Evolutionary conservation across 1,140 invertebrate species (phyloP), one percentile per base, ranked within the genome.

Genomic region (Penaeus japonicus): DNA sequence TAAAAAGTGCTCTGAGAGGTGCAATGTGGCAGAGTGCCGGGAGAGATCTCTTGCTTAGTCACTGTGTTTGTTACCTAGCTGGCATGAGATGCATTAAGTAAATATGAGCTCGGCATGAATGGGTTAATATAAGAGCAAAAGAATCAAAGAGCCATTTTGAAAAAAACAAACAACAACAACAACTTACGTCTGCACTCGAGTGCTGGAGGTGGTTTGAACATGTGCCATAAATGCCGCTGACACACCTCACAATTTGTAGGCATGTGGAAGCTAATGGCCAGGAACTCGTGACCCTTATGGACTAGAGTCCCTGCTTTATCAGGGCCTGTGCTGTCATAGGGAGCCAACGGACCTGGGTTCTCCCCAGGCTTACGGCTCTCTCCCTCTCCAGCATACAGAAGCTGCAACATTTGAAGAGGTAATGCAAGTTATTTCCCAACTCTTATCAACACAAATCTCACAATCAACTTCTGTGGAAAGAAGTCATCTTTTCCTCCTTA

Each of bases 201-300:
- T 80, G 98, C 98, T 90, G 97, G 96, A 77, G 98, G 98, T 87
- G 98, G 98, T 92, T 97, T 95, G 92, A 99, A 96, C 95, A 99
- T 97, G 92, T 99, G 96, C 97, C 98, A 99, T 82, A 99, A 94
- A 91, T 98, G 97, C 92, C 98, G 98, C 54, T 97, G 96, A 94
- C 98, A 99, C 80, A 97, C 96, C 94, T 99, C 98, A 94, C 98
- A 99, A 89, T 96, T 96, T 2, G 98, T 99, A 55, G 98, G 98
- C 95, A 99, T 99, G 93, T 99, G 98, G 93, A 97, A 99, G 89
- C 96, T 97, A 91, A 99, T 98, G 91, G 97, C 96, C 87, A 99
- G 94, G 91, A 99, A 97, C 93, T 99, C 98, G 93, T 99, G 98
- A 2, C 98, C 97, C 94, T 99, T 99, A 92, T 98, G 95, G 89